Evolutionary conservation across 2,888 invertebrate genomes (phyloP).

Genomic region (Drosophila hamatofila): DNA sequence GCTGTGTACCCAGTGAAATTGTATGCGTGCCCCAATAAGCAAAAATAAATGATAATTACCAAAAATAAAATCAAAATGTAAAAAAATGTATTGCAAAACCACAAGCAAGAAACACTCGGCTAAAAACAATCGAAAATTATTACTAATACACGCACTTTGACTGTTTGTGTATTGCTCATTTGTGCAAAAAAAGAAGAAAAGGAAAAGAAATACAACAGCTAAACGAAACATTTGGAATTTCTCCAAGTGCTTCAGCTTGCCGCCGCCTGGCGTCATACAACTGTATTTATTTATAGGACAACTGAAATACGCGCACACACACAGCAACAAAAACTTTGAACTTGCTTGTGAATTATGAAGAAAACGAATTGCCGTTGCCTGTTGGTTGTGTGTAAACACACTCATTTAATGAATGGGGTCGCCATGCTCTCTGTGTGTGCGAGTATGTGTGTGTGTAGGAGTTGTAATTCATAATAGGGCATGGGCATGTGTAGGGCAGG

Average conservation of each 20-base stretch:
- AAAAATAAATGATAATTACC: slow-evolving; percentile 38
- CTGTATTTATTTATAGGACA: slow-evolving; percentile 75
- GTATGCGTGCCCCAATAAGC: slow-evolving; percentile 38
- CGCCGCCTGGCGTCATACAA: slow-evolving; percentile 72
- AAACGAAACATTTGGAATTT: slow-evolving; percentile 66
- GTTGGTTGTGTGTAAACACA: slow-evolving; percentile 51
- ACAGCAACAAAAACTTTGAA: slow-evolving; percentile 44
- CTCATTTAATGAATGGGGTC: slow-evolving; percentile 64
- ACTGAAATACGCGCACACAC: slow-evolving; percentile 54
- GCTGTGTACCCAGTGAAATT: slow-evolving; percentile 37
- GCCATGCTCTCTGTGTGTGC: not conserved
- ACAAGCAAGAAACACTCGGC: slow-evolving; percentile 31
- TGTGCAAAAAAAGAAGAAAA: slow-evolving; percentile 45
- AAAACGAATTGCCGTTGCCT: slow-evolving; percentile 49
- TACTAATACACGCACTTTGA: slow-evolving; percentile 33
- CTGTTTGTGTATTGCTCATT: slow-evolving; percentile 25
- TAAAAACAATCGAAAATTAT: slow-evolving; percentile 48
- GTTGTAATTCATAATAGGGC: slow-evolving; percentile 44
- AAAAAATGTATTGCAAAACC: slow-evolving; percentile 39
- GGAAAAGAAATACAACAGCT: slow-evolving; percentile 30
- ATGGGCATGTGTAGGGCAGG: slow-evolving; percentile 38
- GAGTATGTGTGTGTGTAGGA: slow-evolving; percentile 25
- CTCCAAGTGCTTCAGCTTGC: slow-evolving; percentile 63
- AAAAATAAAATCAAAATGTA: slow-evolving; percentile 10
- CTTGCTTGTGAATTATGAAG: slow-evolving; percentile 63